These are phyloP conservation scores for Bergia sp. DNA, from an alignment of 92 coral and sea anemone species.

Conservation along the genomic window DNA sequence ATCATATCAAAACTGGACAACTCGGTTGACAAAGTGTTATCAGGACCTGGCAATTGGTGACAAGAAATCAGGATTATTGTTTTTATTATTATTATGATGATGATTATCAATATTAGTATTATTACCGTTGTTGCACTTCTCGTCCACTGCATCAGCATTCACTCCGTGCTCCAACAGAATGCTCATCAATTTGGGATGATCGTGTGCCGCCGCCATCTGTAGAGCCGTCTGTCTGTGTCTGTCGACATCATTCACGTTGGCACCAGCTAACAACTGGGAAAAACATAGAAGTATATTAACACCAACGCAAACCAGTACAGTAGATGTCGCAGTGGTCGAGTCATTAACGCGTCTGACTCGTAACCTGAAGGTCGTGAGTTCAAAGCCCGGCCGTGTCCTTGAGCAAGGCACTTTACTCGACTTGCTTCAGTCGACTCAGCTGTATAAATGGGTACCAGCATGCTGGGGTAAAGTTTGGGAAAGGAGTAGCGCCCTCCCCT, in stretches of 20 bases:
- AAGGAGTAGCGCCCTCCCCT: background rate
- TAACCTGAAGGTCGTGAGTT: too few species aligned
- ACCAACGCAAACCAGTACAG: background rate
- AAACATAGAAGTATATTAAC: background rate
- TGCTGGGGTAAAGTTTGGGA: too few species aligned
- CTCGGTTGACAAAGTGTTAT: too few species aligned
- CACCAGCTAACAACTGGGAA: constrained; percentile 83
- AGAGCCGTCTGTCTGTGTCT: constrained; percentile 85
- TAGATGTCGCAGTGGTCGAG: too few species aligned
- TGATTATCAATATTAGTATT: background rate
- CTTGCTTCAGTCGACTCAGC: too few species aligned
- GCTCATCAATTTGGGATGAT: constrained; percentile 73
- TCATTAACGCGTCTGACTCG: too few species aligned
- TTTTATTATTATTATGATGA: background rate
- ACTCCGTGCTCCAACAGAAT: constrained; percentile 79
- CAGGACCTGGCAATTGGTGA: background rate
- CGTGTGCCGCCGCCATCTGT: constrained; percentile 90
- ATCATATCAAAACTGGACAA: too few species aligned
- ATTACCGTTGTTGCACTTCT: constrained; percentile 87
- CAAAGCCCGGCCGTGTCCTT: too few species aligned
- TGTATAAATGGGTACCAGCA: too few species aligned
- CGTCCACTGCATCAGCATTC: constrained; percentile 82
- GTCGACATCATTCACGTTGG: constrained; percentile 81
- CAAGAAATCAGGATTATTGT: background rate
- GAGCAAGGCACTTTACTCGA: too few species aligned